Base-by-base conservation (phyloP, 2,113 vertebrate genomes). In the Ochotona curzoniae region DNA sequence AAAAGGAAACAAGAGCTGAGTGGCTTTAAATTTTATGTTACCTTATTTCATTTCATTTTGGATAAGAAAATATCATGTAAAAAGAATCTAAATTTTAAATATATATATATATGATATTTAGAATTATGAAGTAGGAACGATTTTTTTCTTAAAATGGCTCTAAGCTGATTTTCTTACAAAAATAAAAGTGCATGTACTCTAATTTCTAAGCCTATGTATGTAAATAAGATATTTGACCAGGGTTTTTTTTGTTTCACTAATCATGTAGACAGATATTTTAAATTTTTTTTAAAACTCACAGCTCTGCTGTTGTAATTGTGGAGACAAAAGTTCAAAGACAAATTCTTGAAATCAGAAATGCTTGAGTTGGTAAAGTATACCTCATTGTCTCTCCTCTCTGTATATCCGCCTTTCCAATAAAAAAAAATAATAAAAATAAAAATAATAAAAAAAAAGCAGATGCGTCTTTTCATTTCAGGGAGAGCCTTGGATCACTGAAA, bases 401-500 rank as follows among this genome's bases (percentile, higher is more conserved):
- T n/a, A n/a, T n/a, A n/a, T n/a, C n/a, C n/a, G n/a, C n/a, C n/a
- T n/a, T n/a, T n/a, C n/a, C n/a, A n/a, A n/a, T n/a, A n/a, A n/a
- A n/a, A n/a, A n/a, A n/a, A n/a, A n/a, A n/a, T n/a, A n/a, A n/a
- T n/a, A n/a, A n/a, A n/a, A n/a, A n/a, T n/a, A n/a, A n/a, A n/a
- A n/a, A n/a, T n/a, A n/a, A n/a, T n/a, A n/a, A n/a, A n/a, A n/a
- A n/a, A n/a, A 96, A 95, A 95, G 76, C 63, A 93, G 32, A 89
- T 89, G 32, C n/a, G 67, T 47, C 57, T 35, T 60, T 91, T 96
- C 94, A 87, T 91, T 90, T 89, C 81, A 94, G 83, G 89, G 44
- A 86, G 25, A 87, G 87, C 93, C 87, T 80, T 80, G 44, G 44
- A n/a, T 87, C 87, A 84, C 89, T 89, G 84, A 89, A 93, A 93